A percentile compares a stretch with the other conserved stretches of the same genome.
Evolutionary conservation across 2,113 vertebrate species (phyloP).

Genomic region (Oophaga pumilio): DNA sequence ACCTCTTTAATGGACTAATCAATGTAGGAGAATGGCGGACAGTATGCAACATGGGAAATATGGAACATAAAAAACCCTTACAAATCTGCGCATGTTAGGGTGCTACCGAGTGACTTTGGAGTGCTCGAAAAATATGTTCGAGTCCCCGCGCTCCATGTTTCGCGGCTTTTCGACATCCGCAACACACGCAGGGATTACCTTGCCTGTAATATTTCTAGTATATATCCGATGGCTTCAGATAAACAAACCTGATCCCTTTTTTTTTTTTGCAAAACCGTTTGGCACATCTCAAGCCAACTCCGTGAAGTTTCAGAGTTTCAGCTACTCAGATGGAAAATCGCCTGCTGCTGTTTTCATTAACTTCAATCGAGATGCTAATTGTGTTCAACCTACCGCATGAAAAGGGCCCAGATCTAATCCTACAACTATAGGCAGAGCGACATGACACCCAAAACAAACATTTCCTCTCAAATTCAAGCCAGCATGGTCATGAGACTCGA

Average conservation of each 20-base stretch:
- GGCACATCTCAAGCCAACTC: not conserved
- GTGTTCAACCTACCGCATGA: constrained; percentile 37
- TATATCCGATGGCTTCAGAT: not conserved
- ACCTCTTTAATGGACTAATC: too few relatives aligned
- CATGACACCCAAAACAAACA: not conserved
- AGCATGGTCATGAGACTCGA: not conserved
- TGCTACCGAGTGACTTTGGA: too few relatives aligned
- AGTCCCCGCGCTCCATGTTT: too few relatives aligned
- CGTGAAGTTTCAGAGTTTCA: constrained; percentile 2
- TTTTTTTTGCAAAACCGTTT: not conserved
- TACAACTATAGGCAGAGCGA: constrained; percentile 1
- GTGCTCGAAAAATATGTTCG: too few relatives aligned
- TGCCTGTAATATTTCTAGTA: not conserved
- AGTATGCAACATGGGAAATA: too few relatives aligned
- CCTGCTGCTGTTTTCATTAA: constrained; percentile 48
- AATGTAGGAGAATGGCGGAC: too few relatives aligned
- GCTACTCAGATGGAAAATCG: constrained; percentile 41
- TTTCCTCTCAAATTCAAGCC: not conserved
- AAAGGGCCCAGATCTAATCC: constrained; percentile 1
- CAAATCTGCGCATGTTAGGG: too few relatives aligned
- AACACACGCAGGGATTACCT: too few relatives aligned
- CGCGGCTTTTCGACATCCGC: too few relatives aligned
- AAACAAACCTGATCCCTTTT: not conserved
- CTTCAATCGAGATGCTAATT: constrained; percentile 48
- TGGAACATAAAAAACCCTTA: too few relatives aligned